Evolutionary conservation across 1,140 invertebrate genomes (phyloP).

Genomic region (Drosophila cardini): DNA sequence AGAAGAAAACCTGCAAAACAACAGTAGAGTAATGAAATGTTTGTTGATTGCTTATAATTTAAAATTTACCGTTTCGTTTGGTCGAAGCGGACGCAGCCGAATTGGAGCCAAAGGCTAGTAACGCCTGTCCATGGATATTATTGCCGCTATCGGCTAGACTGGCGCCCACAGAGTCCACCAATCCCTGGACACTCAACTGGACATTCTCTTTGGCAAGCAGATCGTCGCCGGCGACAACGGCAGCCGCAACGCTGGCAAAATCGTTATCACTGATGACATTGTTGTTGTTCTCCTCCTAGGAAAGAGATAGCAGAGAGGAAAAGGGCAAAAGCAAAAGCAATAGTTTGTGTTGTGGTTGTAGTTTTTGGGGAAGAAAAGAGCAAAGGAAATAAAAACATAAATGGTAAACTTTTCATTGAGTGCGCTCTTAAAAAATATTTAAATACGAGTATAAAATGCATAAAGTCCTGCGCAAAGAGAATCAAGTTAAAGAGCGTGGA

Average conservation of each 20-base stretch:
- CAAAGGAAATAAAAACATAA: slow-evolving; percentile 58
- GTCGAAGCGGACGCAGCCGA: slow-evolving; percentile 42
- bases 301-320: slow-evolving; percentile 55
- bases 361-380: slow-evolving; percentile 45
- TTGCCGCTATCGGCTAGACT: slow-evolving; percentile 57
- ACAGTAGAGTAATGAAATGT: background rate
- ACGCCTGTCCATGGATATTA: slow-evolving; percentile 31
- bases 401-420: slow-evolving; percentile 28
- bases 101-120: slow-evolving; percentile 64
- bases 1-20: slow-evolving; percentile 34
- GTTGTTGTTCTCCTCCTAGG: slow-evolving; percentile 81
- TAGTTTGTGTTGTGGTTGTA: slow-evolving; percentile 28
- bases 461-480: slow-evolving; percentile 24
- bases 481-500: background rate
- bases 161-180: slow-evolving; percentile 69
- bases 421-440: background rate
- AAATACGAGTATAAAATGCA: slow-evolving; percentile 10
- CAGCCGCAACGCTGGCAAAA: slow-evolving; percentile 68
- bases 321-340: slow-evolving; percentile 25
- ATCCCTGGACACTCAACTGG: slow-evolving; percentile 62
- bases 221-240: slow-evolving; percentile 66
- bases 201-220: slow-evolving; percentile 73
- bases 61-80: slow-evolving; percentile 31
- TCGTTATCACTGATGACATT: slow-evolving; percentile 72
- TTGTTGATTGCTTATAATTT: background rate